A percentile compares a stretch with the other conserved stretches of the same genome.
Conservation (phyloP, 2,797 vertebrate species). For the Leptatherina wallacei region DNA sequence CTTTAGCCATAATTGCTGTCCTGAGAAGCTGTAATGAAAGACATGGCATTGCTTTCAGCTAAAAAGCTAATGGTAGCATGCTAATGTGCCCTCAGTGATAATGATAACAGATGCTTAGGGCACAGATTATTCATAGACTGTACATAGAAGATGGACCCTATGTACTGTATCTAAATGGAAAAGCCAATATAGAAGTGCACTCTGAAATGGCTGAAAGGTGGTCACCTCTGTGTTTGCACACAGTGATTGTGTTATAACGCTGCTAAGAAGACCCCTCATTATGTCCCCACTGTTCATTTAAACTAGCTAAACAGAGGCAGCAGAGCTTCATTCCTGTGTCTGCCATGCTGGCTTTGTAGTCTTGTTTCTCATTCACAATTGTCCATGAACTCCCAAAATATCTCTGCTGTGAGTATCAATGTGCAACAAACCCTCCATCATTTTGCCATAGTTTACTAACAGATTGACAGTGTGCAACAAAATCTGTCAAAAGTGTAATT, state of each 20-base stretch:
- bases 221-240: background rate
- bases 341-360: background rate
- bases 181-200: background rate
- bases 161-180: background rate
- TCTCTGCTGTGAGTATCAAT: background rate
- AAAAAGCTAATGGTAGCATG: background rate
- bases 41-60: conserved; percentile 5
- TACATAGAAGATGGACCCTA: background rate
- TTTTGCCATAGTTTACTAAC: background rate
- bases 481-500: background rate
- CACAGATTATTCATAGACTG: background rate
- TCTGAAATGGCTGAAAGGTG: background rate
- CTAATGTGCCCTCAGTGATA: background rate
- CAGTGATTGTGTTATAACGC: too few species aligned
- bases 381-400: background rate
- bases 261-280: too few species aligned
- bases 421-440: background rate
- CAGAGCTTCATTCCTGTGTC: background rate
- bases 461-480: background rate
- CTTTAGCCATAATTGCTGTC: background rate
- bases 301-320: background rate
- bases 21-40: background rate
- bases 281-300: background rate
- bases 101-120: background rate
- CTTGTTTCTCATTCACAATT: background rate